Conservation (phyloP, 2,797 vertebrate species). For the Melanotaenia parkinsoni region DNA sequence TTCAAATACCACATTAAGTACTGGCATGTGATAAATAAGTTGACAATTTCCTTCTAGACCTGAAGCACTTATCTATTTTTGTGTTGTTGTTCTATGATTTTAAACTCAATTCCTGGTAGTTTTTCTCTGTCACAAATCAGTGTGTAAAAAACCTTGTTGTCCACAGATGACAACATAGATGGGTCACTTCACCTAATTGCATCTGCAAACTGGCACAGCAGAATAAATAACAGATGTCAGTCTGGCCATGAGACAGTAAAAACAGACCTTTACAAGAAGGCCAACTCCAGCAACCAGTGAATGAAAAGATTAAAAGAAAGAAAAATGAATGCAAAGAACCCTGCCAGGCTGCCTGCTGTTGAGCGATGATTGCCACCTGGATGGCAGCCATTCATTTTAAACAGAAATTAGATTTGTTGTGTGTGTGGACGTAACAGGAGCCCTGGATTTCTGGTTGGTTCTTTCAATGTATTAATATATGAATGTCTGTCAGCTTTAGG, state of each 20-base stretch:
- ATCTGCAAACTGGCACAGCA: conserved; percentile 43
- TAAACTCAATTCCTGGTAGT: conserved; percentile 15
- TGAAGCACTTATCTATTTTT: not conserved
- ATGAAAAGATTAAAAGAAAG: not conserved
- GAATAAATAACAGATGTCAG: conserved; percentile 51
- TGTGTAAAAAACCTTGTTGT: conserved; percentile 39
- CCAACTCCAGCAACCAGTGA: conserved; percentile 30
- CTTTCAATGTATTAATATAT: conserved; percentile 36
- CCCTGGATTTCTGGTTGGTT: conserved; percentile 34
- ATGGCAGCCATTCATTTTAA: conserved; percentile 39
- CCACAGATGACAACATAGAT: conserved; percentile 22
- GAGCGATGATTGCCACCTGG: conserved; percentile 54
- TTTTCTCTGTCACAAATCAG: conserved; percentile 16
- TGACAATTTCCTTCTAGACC: not conserved
- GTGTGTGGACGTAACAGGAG: conserved; percentile 28
- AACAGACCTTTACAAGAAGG: conserved; percentile 30
- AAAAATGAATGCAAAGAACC: conserved; percentile 16
- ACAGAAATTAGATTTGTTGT: conserved; percentile 56
- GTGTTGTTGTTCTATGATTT: not conserved
- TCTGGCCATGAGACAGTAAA: conserved; percentile 48
- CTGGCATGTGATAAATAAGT: conserved; percentile 20
- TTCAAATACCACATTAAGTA: conserved; percentile 18
- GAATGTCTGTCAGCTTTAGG: conserved; percentile 42
- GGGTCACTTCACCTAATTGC: conserved; percentile 35
- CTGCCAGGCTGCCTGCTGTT: conserved; percentile 33